Base-by-base conservation (phyloP, 1,140 invertebrate genomes). In the Hermetia illucens region DNA sequence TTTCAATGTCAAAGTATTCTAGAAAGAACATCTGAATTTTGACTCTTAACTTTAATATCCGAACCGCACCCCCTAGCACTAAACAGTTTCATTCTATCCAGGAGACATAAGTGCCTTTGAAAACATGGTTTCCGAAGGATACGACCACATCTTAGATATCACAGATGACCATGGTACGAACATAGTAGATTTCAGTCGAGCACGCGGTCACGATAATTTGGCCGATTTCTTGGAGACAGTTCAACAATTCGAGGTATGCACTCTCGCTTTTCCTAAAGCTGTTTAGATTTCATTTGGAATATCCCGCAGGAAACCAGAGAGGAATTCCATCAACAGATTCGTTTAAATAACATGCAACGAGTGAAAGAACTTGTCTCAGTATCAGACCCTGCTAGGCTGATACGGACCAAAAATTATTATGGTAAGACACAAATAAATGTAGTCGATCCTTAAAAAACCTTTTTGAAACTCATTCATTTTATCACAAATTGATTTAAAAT, bases 81-180 rank as follows among this genome's bases (percentile, higher is more conserved):
- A n/a, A n/a, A n/a, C n/a, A n/a, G n/a, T n/a, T n/a, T n/a, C n/a
- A n/a, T n/a, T n/a, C n/a, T n/a, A n/a, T 22, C 3, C 44, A 85
- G 82, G 83, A 6, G 76, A 87, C 45, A 72, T 72, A 2, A 78
- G 80, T 30, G 80, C 77, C 52, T 65, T 91, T 24, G 74, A 79
- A 39, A 74, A 84, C 44, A 59, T 92, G 8, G 49, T 88, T 3
- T 47, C 86, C 12, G 82, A 88, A 63, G 86, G 88, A 3, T 91
- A 90, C 50, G 82, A 89, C 52, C 83, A 88, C 45, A 79, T 91
- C 24, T 52, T 85, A n/a, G 83, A 87, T 46, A 64, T 85, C 1
- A 64, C 72, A 12, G 82, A 88, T 44, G 73, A 74, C 19, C 71
- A 70, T 4, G 72, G 72, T 1, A 64, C 69, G 2, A 64, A 72